Conservation (phyloP, 23 tunicate genomes). For the Botrylloides violaceus region DNA sequence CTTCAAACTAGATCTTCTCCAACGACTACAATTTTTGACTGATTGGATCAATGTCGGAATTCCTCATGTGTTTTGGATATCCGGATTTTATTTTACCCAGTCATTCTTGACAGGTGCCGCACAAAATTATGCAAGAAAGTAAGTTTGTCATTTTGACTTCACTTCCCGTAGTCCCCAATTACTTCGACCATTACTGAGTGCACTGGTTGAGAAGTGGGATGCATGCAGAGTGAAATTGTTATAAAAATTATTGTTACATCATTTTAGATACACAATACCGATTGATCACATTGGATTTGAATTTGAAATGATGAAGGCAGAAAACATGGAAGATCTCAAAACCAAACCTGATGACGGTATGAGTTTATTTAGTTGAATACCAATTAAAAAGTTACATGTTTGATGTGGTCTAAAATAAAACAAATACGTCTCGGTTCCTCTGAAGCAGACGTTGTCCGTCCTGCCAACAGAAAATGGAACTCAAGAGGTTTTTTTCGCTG, state of each 20-base stretch:
- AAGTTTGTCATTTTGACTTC: background rate
- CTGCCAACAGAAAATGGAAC: no score
- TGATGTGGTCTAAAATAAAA: no score
- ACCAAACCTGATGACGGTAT: slow-evolving; percentile 86
- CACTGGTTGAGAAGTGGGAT: background rate
- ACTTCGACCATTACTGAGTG: background rate
- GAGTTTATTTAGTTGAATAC: background rate
- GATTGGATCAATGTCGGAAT: slow-evolving; percentile 84
- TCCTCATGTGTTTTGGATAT: slow-evolving; percentile 93
- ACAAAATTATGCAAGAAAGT: slow-evolving; percentile 95
- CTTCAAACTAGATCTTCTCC: slow-evolving; percentile 75
- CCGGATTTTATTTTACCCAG: slow-evolving; percentile 96
- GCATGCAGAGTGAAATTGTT: no score
- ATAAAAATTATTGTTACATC: background rate
- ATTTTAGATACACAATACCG: slow-evolving; percentile 84
- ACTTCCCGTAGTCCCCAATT: background rate
- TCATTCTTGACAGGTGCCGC: slow-evolving; percentile 92
- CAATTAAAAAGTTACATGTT: no score
- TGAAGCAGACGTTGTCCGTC: no score
- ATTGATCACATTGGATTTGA: slow-evolving; percentile 92
- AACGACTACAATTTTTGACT: slow-evolving; percentile 75
- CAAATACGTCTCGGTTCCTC: no score
- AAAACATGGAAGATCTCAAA: slow-evolving; percentile 42
- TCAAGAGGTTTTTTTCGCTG: background rate
- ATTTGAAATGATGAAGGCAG: slow-evolving; percentile 55